Base-by-base conservation (phyloP, 2,888 invertebrate genomes). In the Horisme vitalbata region DNA sequence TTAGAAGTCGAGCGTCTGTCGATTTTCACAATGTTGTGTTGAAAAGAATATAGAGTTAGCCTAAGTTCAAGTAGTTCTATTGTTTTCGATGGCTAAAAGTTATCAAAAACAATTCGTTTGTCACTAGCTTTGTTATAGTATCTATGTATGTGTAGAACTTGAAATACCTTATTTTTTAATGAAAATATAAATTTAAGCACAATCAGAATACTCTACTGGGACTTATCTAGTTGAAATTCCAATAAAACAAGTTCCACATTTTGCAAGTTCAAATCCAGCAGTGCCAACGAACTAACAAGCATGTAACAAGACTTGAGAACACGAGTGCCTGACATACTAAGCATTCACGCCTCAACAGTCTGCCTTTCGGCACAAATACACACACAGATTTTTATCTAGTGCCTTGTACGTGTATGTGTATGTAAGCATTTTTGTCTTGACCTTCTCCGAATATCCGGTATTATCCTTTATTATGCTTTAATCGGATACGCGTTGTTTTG, bases 281-380 rank as follows among this genome's bases (percentile, higher is more conserved):
- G 11, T 32, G 43, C 26, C 41, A 48, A 43, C 43, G 37, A 38
- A 34, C 48, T 30, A 4, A 33, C 48, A 26, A 44, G 41, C 32
- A 23, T 37, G 27, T 38, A 23, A 26, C 30, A 23, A 44, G 21
- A 11, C 31, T 38, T 14, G 30, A 32, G 33, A 27, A 34, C 26
- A 23, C 14, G 15, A 48, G 48, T 43, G 41, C 30, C 43, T 39
- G 48, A 35, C 48, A 44, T 27, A 38, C 38, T 37, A 37, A 33
- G 45, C 32, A 47, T 36, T 47, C 47, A 44, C 39, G 48, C 44
- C 31, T 39, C 48, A 44, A 44, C 35, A 11, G 39, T 8, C 35
- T 21, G 31, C 43, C 38, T 43, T 37, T 32, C 47, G 36, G 41
- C 10, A 21, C 48, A 39, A 48, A 35, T 26, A 44, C 36, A 41